Base-by-base conservation (phyloP, 2,797 vertebrate genomes). In the Xiphorhynchus erythropygius region DNA sequence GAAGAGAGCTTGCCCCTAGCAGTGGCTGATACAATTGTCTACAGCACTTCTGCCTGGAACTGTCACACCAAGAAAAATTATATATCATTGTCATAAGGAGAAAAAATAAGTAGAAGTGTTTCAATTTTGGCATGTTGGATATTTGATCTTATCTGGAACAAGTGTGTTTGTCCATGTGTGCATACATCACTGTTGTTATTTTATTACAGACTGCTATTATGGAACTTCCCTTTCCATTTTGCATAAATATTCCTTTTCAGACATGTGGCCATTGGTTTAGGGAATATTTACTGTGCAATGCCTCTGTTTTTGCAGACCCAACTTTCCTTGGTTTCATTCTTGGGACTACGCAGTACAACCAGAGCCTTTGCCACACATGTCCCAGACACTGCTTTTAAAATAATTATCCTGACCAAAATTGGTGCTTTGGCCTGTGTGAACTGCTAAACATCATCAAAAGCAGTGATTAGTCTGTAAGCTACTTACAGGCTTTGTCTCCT, bases 351-450 rank as follows among this genome's bases (percentile, higher is more conserved):
- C 8, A 44, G 97, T 97, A 97, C 97, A 97, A 97, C 95, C 96
- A 95, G 97, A 97, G 97, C 96, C 96, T 97, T 96, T 95, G 75
- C 98, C 98, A 97, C 98, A 98, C 97, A 97, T 82, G 97, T 98
- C 98, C 97, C 98, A 98, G 98, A 98, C 97, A 95, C 95, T 97
- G 97, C 97, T 98, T 97, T 97, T 96, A 89, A 97, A 97, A 93
- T 92, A 95, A 79, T 91, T 93, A 83, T 86, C 80, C 97, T 92
- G 95, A 97, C 97, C 97, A 97, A 97, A 97, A 97, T 57, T 96
- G 97, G 53, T 95, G 94, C 91, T 97, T 97, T 95, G 93, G 92
- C 93, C 84, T 84, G 42, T 70, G 41, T 86, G 93, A 97, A 75
- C 91, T 93, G 84, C 91, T 97, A 95, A 97, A 92, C 65, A 93